Evolutionary conservation across 2,113 vertebrate genomes (phyloP), one percentile per base, ranked within the genome.

Genomic region (Glaucidium brasilianum): DNA sequence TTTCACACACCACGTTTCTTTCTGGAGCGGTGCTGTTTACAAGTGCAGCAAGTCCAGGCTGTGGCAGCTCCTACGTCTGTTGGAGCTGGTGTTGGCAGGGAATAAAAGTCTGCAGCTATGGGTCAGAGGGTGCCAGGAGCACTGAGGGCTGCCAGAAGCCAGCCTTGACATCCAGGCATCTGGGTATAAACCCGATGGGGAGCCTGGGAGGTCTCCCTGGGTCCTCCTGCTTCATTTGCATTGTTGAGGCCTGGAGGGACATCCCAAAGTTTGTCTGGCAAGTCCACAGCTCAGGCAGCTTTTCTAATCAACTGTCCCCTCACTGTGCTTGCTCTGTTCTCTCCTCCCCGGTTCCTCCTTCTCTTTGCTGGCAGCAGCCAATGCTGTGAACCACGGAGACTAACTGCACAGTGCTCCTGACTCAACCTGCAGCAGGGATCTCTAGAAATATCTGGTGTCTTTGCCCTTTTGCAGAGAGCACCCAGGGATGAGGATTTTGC

Each of bases 21-120:
- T 53, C 62, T 71, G 53, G 26, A 45, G 47, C 19, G 0, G 0
- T 30, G 12, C 5, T 12, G 8, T 80, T 92, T 73, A 68, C 45
- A 34, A 81, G 62, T 3, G 3, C 63, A 52, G 81, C 80, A 82
- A 74, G 78, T 68, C 85, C 2, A 5, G 29, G 4, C 20, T 25
- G 68, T 2, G 2, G 72, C 73, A 53, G 63, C 91, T 93, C 56
- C 74, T 47, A 10, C 12, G 1, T 35, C 62, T 50, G 25, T 29
- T 71, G 0, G 0, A 62, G 53, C 12, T 0, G 0, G 15, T 45
- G 68, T 69, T 79, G 50, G 32, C 0, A 4, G 76, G 49, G 62
- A 26, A 32, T 22, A 9, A 59, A 55, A 64, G 58, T 66, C 72
- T 76, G 59, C 55, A 67, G 60, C 35, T 64, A 2, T 9, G 23